Conservation (phyloP, 2,797 vertebrate genomes). For the Gouania willdenowi region DNA sequence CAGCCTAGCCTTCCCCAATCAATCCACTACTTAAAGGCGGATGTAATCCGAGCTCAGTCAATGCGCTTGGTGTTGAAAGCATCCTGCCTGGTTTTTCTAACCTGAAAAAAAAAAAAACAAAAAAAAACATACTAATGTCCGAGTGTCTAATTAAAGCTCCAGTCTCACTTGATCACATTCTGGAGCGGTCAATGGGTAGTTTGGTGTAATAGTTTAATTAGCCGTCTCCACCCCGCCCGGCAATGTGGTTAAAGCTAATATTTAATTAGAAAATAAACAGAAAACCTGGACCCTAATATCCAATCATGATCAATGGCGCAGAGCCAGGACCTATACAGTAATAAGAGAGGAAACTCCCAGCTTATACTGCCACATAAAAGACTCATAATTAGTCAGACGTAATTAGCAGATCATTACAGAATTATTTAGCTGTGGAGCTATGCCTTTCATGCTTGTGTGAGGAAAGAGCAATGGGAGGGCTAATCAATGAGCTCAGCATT, state of each 20-base stretch:
- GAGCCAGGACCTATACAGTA: constrained; percentile 50
- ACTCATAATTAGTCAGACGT: constrained; percentile 75
- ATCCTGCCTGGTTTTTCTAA: constrained; percentile 63
- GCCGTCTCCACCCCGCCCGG: constrained; percentile 11
- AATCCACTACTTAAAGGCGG: constrained; percentile 70
- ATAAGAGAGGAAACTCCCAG: constrained; percentile 60
- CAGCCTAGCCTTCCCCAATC: constrained; percentile 64
- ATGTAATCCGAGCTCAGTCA: constrained; percentile 70
- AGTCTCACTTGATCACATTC: constrained; percentile 74
- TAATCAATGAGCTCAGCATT: constrained; percentile 43
- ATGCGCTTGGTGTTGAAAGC: constrained; percentile 69
- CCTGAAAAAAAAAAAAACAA: constrained; percentile 20
- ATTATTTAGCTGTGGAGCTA: constrained; percentile 62
- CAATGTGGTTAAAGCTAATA: constrained; percentile 71
- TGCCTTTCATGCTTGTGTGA: constrained; percentile 73
- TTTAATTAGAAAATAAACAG: constrained; percentile 79
- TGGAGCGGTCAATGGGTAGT: constrained; percentile 63
- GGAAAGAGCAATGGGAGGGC: constrained; percentile 57
- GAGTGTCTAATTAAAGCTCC: constrained; percentile 68
- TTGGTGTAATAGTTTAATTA: constrained; percentile 69
- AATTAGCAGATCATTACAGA: constrained; percentile 78
- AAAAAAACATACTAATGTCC: constrained; percentile 48
- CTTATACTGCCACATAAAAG: constrained; percentile 70
- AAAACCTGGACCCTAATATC: constrained; percentile 60
- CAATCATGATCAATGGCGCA: constrained; percentile 69